These are phyloP conservation scores for Cenopis cana DNA, from an alignment of 2,888 invertebrate genomes.

Conservation along the genomic window DNA sequence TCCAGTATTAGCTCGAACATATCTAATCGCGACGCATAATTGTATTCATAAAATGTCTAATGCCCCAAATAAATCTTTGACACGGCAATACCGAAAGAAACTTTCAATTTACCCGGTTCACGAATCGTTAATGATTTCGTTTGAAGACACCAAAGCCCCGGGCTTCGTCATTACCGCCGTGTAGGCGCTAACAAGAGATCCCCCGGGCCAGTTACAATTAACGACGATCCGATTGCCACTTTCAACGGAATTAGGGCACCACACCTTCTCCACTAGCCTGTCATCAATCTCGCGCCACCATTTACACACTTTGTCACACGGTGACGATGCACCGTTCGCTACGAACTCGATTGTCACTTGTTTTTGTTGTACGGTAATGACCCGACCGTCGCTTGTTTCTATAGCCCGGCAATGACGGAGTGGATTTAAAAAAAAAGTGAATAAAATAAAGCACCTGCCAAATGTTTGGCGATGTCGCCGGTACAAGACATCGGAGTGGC, in stretches of 20 bases:
- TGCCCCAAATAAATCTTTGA: background rate
- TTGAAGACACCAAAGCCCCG: conserved; percentile 5
- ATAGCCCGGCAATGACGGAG: background rate
- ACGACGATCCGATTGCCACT: conserved; percentile 37
- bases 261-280: conserved; percentile 34
- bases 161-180: conserved; percentile 17
- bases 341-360: conserved; percentile 26
- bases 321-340: conserved; percentile 14
- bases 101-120: conserved; percentile 4
- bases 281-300: conserved; percentile 36
- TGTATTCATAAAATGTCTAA: background rate
- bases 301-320: conserved; percentile 24
- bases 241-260: conserved; percentile 37
- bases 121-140: conserved; percentile 21
- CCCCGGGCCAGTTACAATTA: conserved; percentile 34
- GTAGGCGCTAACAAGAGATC: conserved; percentile 27
- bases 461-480: conserved; percentile 63
- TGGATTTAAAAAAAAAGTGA: conserved; percentile 9
- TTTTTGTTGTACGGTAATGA: conserved; percentile 22
- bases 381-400: conserved; percentile 18
- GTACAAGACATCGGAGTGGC: conserved; percentile 70
- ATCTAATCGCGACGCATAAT: background rate
- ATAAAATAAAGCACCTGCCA: conserved; percentile 63
- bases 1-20: conserved; percentile 18
- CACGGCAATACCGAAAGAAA: background rate